Evolutionary conservation across 2,888 invertebrate species (phyloP).

Genomic region (Amphipoea oculea): DNA sequence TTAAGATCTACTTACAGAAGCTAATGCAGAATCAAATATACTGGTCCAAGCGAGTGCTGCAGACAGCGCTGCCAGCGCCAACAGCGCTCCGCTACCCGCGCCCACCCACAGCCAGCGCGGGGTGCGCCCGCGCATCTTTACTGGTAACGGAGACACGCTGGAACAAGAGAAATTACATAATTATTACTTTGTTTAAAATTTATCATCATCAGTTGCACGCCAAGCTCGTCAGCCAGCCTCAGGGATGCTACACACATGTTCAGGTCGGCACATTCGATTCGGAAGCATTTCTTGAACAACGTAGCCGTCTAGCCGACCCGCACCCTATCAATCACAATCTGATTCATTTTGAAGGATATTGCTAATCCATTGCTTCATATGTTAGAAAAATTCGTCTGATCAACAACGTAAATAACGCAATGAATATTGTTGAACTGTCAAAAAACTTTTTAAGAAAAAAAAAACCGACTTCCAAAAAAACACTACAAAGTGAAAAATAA

Average conservation of each 20-base stretch:
- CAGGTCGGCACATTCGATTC: not conserved
- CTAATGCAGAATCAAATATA: conserved; percentile 83
- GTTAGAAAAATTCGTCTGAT: not conserved
- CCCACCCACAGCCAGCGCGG: conserved; percentile 81
- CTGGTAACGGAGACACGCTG: conserved; percentile 64
- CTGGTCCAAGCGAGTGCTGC: conserved; percentile 81
- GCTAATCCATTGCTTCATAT: not conserved
- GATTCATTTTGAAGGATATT: too few species aligned
- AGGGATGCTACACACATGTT: not conserved
- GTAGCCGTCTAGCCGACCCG: too few species aligned
- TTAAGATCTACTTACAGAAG: conserved; percentile 69
- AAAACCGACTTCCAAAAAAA: too few species aligned
- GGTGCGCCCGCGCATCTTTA: conserved; percentile 82
- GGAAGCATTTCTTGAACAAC: not conserved
- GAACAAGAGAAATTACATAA: conserved; percentile 27
- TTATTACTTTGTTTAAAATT: not conserved
- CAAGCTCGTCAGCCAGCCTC: not conserved
- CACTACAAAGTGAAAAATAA: too few species aligned
- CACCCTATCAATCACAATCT: too few species aligned
- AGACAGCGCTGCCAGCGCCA: conserved; percentile 78
- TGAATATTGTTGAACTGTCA: not conserved
- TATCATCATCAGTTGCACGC: not conserved
- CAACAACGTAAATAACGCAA: not conserved
- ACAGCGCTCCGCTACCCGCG: conserved; percentile 75
- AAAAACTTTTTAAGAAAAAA: too few species aligned